Evolutionary conservation across 2,113 vertebrate species (phyloP).

Genomic region (Ictalurus furcatus): DNA sequence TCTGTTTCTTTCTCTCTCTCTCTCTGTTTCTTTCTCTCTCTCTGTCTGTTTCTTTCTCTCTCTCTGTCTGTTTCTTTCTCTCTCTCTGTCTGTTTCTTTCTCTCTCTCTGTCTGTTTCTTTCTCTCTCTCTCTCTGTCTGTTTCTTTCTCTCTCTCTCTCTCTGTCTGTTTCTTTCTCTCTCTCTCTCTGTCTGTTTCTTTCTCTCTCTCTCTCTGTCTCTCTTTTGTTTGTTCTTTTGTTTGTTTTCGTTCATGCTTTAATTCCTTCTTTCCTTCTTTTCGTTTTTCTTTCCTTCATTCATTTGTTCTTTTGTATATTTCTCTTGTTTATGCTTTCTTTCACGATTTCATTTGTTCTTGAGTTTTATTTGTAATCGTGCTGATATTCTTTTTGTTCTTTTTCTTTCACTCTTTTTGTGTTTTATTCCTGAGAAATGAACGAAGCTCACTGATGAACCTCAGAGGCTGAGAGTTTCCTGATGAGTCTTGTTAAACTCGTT

Average conservation of each 20-base stretch:
- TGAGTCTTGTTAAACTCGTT: neutral
- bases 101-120: too few relatives aligned
- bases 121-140: too few relatives aligned
- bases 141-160: too few relatives aligned
- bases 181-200: too few relatives aligned
- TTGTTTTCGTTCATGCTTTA: neutral
- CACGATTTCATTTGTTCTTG: neutral
- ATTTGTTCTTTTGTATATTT: too few relatives aligned
- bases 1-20: too few relatives aligned
- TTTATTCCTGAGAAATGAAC: neutral
- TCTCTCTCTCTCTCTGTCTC: neutral
- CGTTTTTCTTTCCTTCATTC: neutral
- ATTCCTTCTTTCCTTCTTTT: too few relatives aligned
- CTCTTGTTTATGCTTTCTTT: neutral
- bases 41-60: too few relatives aligned
- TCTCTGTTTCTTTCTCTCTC: too few relatives aligned
- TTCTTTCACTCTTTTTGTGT: neutral
- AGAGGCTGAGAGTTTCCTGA: neutral
- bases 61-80: too few relatives aligned
- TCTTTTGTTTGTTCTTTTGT: neutral
- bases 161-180: too few relatives aligned
- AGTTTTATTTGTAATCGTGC: neutral
- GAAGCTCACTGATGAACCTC: neutral
- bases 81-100: too few relatives aligned
- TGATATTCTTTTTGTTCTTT: neutral